These are phyloP conservation scores for Argyrosomus regius DNA, from an alignment of 2,797 vertebrate genomes.

Conservation along the genomic window DNA sequence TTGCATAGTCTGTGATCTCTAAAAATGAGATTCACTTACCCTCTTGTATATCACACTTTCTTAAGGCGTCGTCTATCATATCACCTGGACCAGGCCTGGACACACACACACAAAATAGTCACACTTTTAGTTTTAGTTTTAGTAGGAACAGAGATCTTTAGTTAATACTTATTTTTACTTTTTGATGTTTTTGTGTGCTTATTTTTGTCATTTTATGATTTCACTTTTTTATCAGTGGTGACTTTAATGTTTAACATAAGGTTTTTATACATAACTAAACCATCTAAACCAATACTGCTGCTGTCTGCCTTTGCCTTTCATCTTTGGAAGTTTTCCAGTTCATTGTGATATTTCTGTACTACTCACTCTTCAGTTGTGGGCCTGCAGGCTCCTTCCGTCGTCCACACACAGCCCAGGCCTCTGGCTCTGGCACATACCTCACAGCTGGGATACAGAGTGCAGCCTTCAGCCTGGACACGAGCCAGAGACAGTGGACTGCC, in stretches of 20 bases:
- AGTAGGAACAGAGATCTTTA: neutral
- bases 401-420: constrained; percentile 89
- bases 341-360: constrained; percentile 26
- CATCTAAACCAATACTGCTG: neutral
- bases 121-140: neutral
- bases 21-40: no score
- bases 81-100: constrained; percentile 68
- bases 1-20: no score
- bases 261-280: neutral
- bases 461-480: constrained; percentile 84
- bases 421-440: constrained; percentile 86
- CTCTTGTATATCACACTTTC: constrained; percentile 67
- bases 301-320: constrained; percentile 12
- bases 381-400: constrained; percentile 75
- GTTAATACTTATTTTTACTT: no score
- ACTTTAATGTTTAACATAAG: no score
- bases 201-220: no score
- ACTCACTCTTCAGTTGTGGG: constrained; percentile 70
- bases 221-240: no score
- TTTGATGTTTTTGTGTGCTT: no score
- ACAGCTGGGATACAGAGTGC: constrained; percentile 85
- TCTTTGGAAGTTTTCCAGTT: constrained; percentile 13
- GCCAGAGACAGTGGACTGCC: constrained; percentile 85
- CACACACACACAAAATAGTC: constrained; percentile 41
- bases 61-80: constrained; percentile 66